Evolutionary conservation across 2,113 vertebrate genomes (phyloP).

Genomic region (Podarcis cretensis): DNA sequence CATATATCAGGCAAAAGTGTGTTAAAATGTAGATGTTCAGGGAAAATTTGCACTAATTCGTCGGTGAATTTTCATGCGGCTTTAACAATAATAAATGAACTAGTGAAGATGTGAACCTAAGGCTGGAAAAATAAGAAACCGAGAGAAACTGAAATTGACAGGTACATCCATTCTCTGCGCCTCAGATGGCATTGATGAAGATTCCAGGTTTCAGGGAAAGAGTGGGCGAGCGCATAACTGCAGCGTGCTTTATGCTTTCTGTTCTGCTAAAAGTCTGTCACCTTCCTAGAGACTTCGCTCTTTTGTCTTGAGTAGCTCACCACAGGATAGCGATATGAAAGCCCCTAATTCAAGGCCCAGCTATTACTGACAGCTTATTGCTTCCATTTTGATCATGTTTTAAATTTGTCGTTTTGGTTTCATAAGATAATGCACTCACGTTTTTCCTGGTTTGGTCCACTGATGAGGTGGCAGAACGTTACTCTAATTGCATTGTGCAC

Average conservation of each 20-base stretch:
- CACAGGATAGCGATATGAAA: background rate
- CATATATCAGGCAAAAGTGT: too few species aligned
- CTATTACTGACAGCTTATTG: background rate
- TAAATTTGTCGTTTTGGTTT: background rate
- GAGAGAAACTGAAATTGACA: too few species aligned
- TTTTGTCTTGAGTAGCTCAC: background rate
- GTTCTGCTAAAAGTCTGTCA: conserved; percentile 5
- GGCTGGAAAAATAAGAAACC: too few species aligned
- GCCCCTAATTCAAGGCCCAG: background rate
- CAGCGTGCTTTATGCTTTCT: background rate
- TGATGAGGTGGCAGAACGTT: background rate
- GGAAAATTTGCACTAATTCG: too few species aligned
- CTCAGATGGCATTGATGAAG: background rate
- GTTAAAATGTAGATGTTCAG: too few species aligned
- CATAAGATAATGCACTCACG: background rate
- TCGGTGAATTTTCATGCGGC: too few species aligned
- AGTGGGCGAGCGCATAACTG: background rate
- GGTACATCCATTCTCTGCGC: background rate
- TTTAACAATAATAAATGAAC: too few species aligned
- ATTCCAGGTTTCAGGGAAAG: conserved; percentile 6
- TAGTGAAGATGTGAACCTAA: too few species aligned
- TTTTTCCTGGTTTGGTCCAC: background rate
- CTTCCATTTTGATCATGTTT: background rate
- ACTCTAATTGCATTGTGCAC: background rate
- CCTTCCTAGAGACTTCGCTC: background rate